phyloP scores from a whole-genome alignment of 2,888 invertebrate species.

The Punctoribates punctum region DNA sequence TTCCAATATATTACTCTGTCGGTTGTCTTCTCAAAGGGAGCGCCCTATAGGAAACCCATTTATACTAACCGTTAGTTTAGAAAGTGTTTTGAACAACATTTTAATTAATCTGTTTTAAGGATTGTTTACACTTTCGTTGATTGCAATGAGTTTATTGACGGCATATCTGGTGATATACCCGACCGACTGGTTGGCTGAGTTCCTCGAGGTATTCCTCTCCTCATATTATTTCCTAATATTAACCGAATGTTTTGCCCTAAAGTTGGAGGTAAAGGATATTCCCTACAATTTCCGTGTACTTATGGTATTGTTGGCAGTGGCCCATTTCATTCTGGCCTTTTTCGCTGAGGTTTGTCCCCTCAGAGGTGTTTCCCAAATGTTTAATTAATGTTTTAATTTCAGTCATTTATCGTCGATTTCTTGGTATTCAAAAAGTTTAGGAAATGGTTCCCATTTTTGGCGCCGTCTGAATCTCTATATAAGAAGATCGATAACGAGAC shows the following conservation, averaged over 20 bases:
- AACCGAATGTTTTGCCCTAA: not conserved
- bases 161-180: slow-evolving; percentile 60
- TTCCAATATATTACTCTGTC: slow-evolving; percentile 76
- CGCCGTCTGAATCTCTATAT: slow-evolving; percentile 32
- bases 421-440: slow-evolving; percentile 43
- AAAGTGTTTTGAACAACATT: not conserved
- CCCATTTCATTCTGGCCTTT: slow-evolving; percentile 61
- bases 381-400: not conserved
- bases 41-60: slow-evolving; percentile 68
- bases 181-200: slow-evolving; percentile 50
- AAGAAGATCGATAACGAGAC: slow-evolving; percentile 42
- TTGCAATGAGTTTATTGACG: slow-evolving; percentile 61
- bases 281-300: slow-evolving; percentile 58
- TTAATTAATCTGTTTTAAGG: slow-evolving; percentile 55
- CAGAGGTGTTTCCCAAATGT: not conserved
- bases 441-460: slow-evolving; percentile 35
- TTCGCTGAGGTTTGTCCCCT: slow-evolving; percentile 61
- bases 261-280: slow-evolving; percentile 52
- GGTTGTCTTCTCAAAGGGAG: slow-evolving; percentile 73
- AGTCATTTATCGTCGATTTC: slow-evolving; percentile 44
- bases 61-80: slow-evolving; percentile 57
- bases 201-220: slow-evolving; percentile 52
- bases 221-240: not conserved
- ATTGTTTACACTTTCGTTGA: slow-evolving; percentile 61
- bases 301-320: slow-evolving; percentile 60